Percentiles rank a stretch among this genome's conserved stretches.
phyloP scores from a whole-genome alignment of 2,113 vertebrate genomes.

The Osmerus mordax region DNA sequence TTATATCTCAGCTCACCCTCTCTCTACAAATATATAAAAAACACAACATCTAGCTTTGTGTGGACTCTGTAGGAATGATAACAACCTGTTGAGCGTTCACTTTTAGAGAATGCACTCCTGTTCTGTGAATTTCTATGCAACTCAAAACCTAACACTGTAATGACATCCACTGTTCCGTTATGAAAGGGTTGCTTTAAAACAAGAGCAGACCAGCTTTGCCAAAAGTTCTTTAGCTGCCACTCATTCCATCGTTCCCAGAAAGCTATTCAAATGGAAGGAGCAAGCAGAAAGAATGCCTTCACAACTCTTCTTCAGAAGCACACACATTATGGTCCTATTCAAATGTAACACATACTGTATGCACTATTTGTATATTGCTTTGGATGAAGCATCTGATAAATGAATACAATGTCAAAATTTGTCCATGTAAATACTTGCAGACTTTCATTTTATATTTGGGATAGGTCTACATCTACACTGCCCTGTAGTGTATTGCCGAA shows the following conservation, averaged over 20 bases:
- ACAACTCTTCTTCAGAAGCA: background rate
- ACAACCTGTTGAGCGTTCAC: conserved; percentile 18
- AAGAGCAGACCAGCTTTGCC: conserved; percentile 40
- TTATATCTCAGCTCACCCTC: conserved; percentile 19
- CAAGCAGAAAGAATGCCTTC: background rate
- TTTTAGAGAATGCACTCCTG: conserved; percentile 21
- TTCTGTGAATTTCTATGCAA: conserved; percentile 43
- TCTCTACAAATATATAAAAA: background rate
- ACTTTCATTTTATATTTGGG: too few relatives aligned
- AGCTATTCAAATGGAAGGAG: conserved; percentile 26
- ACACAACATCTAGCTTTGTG: conserved; percentile 1
- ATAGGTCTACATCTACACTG: background rate
- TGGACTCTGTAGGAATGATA: conserved; percentile 27
- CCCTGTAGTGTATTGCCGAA: background rate
- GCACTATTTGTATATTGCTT: too few relatives aligned
- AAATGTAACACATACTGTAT: too few relatives aligned
- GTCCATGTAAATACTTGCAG: too few relatives aligned
- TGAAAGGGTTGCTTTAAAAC: conserved; percentile 55
- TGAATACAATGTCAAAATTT: too few relatives aligned
- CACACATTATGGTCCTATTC: background rate
- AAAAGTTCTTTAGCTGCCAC: conserved; percentile 51
- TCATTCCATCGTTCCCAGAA: conserved; percentile 52
- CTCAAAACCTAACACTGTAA: conserved; percentile 55
- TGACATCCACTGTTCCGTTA: conserved; percentile 51
- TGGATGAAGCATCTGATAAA: too few relatives aligned